Evolutionary conservation across 2,888 invertebrate genomes (phyloP).

Genomic region (Leucozona laternaria): DNA sequence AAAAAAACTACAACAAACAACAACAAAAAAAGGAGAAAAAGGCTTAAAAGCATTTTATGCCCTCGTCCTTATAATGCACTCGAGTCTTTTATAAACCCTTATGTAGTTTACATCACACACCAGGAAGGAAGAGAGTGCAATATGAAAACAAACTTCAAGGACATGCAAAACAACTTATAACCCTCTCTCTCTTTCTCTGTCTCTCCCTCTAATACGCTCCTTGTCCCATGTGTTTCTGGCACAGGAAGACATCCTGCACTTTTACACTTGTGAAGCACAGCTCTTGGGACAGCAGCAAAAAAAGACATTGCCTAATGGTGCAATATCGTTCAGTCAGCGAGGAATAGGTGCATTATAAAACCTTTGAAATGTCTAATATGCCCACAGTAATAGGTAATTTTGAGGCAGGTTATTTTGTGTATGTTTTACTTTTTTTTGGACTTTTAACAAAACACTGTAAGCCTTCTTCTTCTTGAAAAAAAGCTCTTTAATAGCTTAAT

Average conservation of each 20-base stretch:
- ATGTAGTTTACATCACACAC: constrained; percentile 46
- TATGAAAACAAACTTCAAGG: constrained; percentile 75
- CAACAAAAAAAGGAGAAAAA: constrained; percentile 21
- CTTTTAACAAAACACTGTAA: constrained; percentile 20
- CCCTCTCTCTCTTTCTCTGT: neutral
- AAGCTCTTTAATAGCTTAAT: constrained; percentile 25
- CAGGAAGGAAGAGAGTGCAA: constrained; percentile 74
- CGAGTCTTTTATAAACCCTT: constrained; percentile 36
- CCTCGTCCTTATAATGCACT: constrained; percentile 71
- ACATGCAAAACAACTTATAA: constrained; percentile 70
- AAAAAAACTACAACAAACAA: constrained; percentile 12
- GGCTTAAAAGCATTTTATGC: constrained; percentile 70
- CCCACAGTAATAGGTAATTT: constrained; percentile 74
- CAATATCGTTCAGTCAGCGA: constrained; percentile 66
- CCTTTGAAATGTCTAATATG: constrained; percentile 62
- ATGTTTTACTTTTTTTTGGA: neutral
- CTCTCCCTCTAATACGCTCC: neutral
- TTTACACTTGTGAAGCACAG: constrained; percentile 66
- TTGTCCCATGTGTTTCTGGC: constrained; percentile 36
- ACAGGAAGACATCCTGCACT: constrained; percentile 64
- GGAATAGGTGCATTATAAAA: constrained; percentile 69
- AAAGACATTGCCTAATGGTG: constrained; percentile 74
- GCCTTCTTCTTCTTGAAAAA: constrained; percentile 18
- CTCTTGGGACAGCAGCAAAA: neutral
- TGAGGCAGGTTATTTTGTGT: constrained; percentile 24